Evolutionary conservation across 2,113 vertebrate species (phyloP), one percentile per base, ranked within the genome.

Genomic region (Bubo scandiacus): DNA sequence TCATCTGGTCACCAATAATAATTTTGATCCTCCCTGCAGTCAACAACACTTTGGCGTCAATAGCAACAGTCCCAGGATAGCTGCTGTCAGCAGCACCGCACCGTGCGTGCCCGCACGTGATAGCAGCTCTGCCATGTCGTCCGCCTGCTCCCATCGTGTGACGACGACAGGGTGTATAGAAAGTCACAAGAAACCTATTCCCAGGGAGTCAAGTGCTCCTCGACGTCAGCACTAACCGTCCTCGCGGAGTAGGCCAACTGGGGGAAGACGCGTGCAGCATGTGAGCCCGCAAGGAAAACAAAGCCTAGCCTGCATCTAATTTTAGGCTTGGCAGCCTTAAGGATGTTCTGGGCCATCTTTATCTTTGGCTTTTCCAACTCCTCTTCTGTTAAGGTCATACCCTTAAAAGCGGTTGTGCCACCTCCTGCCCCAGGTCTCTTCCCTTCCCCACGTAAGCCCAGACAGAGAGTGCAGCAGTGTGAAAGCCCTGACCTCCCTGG

Each of bases 101-200:
- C 67, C 11, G 9, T 23, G 10, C 3, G 49, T 81, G 71, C 62
- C 86, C 1, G 2, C 84, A 42, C 15, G 40, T 92, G 96, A 85
- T 14, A 8, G 78, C 84, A 82, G 85, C 86, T 54, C 88, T 80
- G 94, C 62, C 6, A 5, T 38, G 43, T 67, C 32, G 4, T 82
- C 71, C 12, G 43, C 75, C 94, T 58, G 70, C 51, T 94, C 74
- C 96, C 74, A 32, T 32, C 47, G 5, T 66, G 52, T 92, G 96
- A 81, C 20, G 29, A 61, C 30, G 11, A 45, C 43, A 45, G 49
- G 66, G 65, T 73, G 52, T 23, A 26, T 2, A 58, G 43, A 63
- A 80, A 88, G 94, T 93, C 95, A 94, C 83, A 90, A 94, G 95
- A 83, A 94, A 88, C 83, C 92, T 81, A 52, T 88, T 95, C 82